phyloP scores from a whole-genome alignment of 2,113 vertebrate species.

The Strix uralensis region DNA sequence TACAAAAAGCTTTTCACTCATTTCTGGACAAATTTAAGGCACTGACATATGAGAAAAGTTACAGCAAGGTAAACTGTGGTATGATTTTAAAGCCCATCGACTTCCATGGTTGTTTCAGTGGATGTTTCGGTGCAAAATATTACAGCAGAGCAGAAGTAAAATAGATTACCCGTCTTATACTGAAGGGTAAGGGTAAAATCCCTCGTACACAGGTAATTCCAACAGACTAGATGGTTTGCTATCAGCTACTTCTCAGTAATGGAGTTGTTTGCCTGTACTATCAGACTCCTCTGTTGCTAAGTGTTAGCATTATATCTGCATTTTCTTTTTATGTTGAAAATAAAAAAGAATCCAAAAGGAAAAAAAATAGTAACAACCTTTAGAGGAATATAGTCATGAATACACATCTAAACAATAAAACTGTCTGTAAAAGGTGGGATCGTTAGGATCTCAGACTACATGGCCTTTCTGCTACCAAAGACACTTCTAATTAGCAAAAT shows the following conservation, averaged over 20 bases:
- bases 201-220: background rate
- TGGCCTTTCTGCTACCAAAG: background rate
- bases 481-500: background rate
- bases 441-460: background rate
- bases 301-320: background rate
- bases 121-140: background rate
- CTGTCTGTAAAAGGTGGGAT: background rate
- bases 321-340: background rate
- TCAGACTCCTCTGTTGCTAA: background rate
- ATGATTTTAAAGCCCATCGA: background rate
- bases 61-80: background rate
- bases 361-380: background rate
- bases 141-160: background rate
- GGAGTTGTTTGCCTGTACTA: background rate
- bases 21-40: background rate
- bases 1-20: slow-evolving; percentile 7
- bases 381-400: background rate
- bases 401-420: background rate
- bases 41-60: background rate
- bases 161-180: background rate
- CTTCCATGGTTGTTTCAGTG: background rate
- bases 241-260: background rate
- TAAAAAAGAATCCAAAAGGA: background rate
- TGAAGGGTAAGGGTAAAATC: background rate
- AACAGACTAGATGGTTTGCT: background rate